Evolutionary conservation across 2,888 invertebrate genomes (phyloP).

Genomic region (Nomada hirtipes): DNA sequence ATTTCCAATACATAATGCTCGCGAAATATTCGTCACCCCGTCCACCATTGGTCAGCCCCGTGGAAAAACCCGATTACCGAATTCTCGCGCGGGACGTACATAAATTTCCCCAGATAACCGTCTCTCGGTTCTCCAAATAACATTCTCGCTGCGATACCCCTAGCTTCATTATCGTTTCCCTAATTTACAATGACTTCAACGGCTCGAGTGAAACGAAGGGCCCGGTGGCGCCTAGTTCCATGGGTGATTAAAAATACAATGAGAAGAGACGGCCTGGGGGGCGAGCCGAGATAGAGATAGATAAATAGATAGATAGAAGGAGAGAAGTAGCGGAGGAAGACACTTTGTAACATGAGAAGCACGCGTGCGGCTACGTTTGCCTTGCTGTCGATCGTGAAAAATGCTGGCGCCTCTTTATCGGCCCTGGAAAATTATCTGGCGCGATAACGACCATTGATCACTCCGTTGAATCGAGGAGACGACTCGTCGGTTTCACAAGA

Average conservation of each 20-base stretch:
- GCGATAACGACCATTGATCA: conserved; percentile 69
- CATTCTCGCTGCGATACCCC: not conserved
- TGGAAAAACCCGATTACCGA: conserved; percentile 1
- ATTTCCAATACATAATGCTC: not conserved
- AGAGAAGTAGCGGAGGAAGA: conserved; percentile 19
- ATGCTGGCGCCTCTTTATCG: conserved; percentile 65
- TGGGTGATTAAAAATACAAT: no score
- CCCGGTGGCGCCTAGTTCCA: no score
- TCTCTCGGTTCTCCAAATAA: not conserved
- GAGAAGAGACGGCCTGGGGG: no score
- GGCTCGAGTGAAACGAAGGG: not conserved
- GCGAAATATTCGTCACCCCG: conserved; percentile 1
- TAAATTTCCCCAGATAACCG: conserved; percentile 2
- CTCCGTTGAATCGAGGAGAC: conserved; percentile 63
- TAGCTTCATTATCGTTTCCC: not conserved
- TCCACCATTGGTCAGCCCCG: not conserved
- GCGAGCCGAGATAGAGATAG: not conserved
- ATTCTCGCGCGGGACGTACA: not conserved
- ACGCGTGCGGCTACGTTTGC: conserved; percentile 50
- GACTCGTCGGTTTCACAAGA: conserved; percentile 38
- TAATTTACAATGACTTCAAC: conserved; percentile 1
- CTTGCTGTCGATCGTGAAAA: conserved; percentile 62
- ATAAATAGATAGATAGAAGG: not conserved
- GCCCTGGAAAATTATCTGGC: conserved; percentile 63
- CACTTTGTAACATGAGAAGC: conserved; percentile 43